phyloP scores from a whole-genome alignment of 2,113 vertebrate species.

The Nipponia nippon region DNA sequence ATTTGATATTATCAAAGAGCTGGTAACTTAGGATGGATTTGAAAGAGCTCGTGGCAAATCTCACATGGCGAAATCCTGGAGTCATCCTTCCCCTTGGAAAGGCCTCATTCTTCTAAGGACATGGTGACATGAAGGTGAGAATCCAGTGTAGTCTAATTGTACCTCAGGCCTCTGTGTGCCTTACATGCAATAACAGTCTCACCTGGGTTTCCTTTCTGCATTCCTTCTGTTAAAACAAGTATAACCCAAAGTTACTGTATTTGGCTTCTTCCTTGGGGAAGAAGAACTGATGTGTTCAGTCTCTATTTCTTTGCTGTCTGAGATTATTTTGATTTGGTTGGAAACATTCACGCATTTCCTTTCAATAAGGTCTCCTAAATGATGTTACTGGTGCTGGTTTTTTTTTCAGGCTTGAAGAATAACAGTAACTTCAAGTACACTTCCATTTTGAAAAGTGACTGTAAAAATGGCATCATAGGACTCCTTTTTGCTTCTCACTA shows the following conservation, averaged over 20 bases:
- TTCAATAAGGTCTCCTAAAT: background rate
- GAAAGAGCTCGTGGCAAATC: background rate
- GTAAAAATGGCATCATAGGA: background rate
- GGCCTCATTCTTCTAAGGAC: background rate
- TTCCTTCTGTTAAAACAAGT: background rate
- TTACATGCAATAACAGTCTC: background rate
- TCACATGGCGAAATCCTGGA: background rate
- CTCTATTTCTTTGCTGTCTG: background rate
- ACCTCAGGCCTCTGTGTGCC: background rate
- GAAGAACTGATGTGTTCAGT: background rate
- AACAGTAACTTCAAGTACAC: background rate
- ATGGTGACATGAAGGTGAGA: background rate
- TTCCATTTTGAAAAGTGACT: background rate
- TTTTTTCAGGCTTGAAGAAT: background rate
- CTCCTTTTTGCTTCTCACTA: background rate
- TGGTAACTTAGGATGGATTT: background rate
- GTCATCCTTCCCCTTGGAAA: background rate
- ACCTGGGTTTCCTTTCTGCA: background rate
- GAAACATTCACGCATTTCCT: background rate
- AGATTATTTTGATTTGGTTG: background rate
- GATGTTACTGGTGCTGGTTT: background rate
- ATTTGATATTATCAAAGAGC: background rate
- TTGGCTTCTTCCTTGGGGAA: background rate
- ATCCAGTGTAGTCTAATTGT: background rate
- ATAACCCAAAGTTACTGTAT: background rate